Evolutionary conservation across 2,113 vertebrate species (phyloP).

Genomic region (Tragelaphus buxtoni): DNA sequence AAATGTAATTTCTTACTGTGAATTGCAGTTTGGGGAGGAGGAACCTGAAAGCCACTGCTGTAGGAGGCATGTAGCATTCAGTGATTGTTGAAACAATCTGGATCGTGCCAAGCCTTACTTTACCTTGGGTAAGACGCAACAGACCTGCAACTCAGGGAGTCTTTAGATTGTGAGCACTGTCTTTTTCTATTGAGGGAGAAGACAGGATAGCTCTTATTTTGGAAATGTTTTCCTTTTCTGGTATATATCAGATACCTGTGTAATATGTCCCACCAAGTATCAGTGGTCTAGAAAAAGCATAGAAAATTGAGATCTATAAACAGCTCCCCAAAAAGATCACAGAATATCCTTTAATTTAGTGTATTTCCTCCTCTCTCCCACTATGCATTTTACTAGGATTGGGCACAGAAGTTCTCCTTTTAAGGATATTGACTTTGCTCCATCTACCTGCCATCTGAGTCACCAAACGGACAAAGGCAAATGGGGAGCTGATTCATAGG

Average conservation of each 20-base stretch:
- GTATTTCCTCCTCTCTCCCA: background rate
- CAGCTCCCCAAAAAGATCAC: background rate
- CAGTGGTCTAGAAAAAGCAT: background rate
- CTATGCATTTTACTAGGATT: background rate
- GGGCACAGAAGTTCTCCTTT: background rate
- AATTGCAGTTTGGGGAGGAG: background rate
- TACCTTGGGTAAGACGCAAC: background rate
- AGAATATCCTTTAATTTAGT: background rate
- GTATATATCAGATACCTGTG: background rate
- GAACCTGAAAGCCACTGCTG: background rate
- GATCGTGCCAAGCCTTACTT: background rate
- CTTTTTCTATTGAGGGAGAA: background rate
- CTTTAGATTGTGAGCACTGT: background rate
- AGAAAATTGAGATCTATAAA: background rate
- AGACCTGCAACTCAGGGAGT: background rate
- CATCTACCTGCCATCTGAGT: background rate
- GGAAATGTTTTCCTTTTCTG: background rate
- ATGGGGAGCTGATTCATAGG: background rate
- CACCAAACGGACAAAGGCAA: background rate
- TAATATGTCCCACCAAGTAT: background rate
- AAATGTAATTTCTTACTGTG: background rate
- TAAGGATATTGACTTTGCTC: background rate
- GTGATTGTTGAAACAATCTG: background rate
- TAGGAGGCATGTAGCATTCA: background rate
- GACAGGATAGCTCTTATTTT: background rate